phyloP scores from a whole-genome alignment of 1,140 invertebrate genomes.

The Nasonia longicornis region DNA sequence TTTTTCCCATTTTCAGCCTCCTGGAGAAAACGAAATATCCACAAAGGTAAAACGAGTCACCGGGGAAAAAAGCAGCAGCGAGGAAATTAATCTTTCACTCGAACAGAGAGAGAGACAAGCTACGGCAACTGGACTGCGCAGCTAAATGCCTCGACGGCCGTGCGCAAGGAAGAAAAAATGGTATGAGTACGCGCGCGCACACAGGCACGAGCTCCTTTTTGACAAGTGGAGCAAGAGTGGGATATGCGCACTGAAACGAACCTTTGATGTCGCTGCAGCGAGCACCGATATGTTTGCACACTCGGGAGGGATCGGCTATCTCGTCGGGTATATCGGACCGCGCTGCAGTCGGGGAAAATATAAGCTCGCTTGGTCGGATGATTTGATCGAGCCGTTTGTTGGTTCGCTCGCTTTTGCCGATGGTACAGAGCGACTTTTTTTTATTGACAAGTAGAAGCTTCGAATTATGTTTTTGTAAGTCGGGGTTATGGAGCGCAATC shows the following conservation, averaged over 20 bases:
- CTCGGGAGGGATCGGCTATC: not conserved
- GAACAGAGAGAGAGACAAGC: constrained; percentile 16
- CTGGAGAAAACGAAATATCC: constrained; percentile 26
- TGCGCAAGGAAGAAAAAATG: constrained; percentile 3
- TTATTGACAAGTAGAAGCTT: too few species aligned
- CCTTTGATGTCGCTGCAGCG: not conserved
- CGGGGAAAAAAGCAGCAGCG: constrained; percentile 22
- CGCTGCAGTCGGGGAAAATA: too few species aligned
- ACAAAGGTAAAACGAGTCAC: constrained; percentile 31
- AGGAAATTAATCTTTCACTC: constrained; percentile 43
- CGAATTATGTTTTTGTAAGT: too few species aligned
- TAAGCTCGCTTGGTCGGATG: not conserved
- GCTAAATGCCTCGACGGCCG: not conserved
- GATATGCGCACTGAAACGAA: not conserved
- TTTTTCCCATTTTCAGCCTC: constrained; percentile 42
- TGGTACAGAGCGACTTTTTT: too few species aligned
- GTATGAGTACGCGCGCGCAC: too few species aligned
- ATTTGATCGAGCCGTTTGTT: not conserved
- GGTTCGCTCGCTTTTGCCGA: too few species aligned
- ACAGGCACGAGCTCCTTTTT: not conserved
- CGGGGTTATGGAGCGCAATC: too few species aligned
- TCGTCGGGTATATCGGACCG: not conserved
- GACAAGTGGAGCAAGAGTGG: not conserved
- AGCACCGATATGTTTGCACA: not conserved
- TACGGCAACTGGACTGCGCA: constrained; percentile 3